Conservation (phyloP, 1,140 invertebrate species). For the Lasioglossum albipes region DNA sequence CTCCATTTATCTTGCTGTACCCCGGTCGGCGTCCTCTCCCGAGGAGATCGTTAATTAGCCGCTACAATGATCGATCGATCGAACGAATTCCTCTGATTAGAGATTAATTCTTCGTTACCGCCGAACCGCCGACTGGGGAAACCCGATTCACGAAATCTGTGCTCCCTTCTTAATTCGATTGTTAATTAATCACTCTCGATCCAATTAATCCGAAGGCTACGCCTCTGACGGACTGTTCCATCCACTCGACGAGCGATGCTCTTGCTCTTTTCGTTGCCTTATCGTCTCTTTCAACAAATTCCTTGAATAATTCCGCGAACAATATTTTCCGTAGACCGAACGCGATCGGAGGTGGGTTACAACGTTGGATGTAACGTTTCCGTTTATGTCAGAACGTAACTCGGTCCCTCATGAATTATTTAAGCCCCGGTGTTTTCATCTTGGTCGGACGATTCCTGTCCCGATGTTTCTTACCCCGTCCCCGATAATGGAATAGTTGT, state of each 20-base stretch:
- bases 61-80: neutral
- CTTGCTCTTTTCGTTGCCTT: too few species aligned
- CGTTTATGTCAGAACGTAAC: constrained; percentile 1
- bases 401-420: constrained; percentile 28
- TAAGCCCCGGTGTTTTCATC: constrained; percentile 18
- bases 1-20: constrained; percentile 4
- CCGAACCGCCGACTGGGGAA: too few species aligned
- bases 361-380: neutral
- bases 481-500: constrained; percentile 46
- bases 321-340: neutral
- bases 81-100: constrained; percentile 3
- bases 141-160: neutral
- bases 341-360: neutral
- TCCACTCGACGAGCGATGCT: neutral
- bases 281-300: too few species aligned
- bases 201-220: neutral
- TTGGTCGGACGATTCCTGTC: constrained; percentile 12
- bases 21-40: neutral
- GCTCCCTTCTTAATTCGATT: neutral
- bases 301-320: neutral
- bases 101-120: constrained; percentile 4
- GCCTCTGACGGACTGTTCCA: neutral
- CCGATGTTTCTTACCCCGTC: constrained; percentile 14
- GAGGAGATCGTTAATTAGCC: constrained; percentile 14
- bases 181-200: neutral